Evolutionary conservation across 2,888 invertebrate genomes (phyloP).

Genomic region (Agriopis aurantiaria): DNA sequence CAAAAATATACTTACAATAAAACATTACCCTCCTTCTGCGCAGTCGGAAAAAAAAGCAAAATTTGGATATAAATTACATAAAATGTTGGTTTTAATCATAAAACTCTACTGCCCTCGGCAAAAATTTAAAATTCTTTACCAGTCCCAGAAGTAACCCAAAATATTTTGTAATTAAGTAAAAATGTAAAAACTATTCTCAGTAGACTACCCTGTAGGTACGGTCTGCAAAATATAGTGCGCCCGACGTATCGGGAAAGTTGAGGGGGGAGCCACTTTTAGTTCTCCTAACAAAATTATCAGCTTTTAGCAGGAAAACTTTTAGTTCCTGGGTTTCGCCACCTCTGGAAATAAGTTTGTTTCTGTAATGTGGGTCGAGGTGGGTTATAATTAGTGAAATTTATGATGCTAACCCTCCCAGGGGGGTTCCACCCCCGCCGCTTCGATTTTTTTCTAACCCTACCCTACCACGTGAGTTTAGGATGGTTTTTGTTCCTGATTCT

Average conservation of each 20-base stretch:
- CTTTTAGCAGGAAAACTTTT: not conserved
- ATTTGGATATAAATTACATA: not conserved
- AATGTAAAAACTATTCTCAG: constrained; percentile 35
- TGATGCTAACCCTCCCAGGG: constrained; percentile 52
- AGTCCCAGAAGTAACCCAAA: constrained; percentile 20
- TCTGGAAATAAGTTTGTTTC: not conserved
- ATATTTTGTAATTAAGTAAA: constrained; percentile 44
- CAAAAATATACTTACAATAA: too few species aligned
- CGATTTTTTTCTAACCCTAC: constrained; percentile 40
- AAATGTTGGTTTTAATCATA: too few species aligned
- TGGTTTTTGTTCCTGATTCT: not conserved
- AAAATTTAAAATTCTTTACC: constrained; percentile 20
- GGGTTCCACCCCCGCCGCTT: constrained; percentile 22
- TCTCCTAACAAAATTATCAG: not conserved
- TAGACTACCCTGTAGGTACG: constrained; percentile 25
- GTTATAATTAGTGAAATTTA: constrained; percentile 70
- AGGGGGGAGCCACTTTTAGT: not conserved
- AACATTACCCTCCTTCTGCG: too few species aligned
- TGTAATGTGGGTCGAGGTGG: constrained; percentile 40
- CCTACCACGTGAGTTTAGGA: constrained; percentile 14
- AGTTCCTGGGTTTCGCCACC: not conserved
- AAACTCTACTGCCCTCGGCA: not conserved
- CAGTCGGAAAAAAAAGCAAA: too few species aligned
- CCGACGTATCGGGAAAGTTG: not conserved
- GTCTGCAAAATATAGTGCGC: constrained; percentile 20